Percentiles rank a stretch among this genome's conserved stretches.
These are phyloP conservation scores for Dasypus novemcinctus DNA, from an alignment of 2,113 vertebrate species.

Conservation along the genomic window DNA sequence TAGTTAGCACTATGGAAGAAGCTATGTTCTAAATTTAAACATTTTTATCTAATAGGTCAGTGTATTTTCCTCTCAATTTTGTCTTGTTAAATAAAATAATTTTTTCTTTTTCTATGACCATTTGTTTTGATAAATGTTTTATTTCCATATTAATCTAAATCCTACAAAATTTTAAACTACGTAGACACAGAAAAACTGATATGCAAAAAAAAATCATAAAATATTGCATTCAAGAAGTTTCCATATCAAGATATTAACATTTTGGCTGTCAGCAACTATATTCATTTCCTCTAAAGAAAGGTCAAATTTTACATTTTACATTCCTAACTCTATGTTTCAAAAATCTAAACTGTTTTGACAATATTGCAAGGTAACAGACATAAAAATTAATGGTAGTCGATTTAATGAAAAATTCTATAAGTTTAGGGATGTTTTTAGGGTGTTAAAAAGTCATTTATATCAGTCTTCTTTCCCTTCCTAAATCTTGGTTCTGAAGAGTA, in stretches of 20 bases:
- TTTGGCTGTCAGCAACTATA: background rate
- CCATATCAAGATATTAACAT: background rate
- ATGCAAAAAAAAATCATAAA: background rate
- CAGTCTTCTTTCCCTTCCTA: background rate
- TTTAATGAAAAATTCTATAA: background rate
- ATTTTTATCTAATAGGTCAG: background rate
- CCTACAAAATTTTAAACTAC: background rate
- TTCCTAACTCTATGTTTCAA: background rate
- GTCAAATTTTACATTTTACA: slow-evolving; percentile 11
- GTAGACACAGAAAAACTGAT: background rate
- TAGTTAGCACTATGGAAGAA: background rate
- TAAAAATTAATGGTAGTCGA: background rate
- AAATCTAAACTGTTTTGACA: background rate
- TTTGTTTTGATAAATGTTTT: background rate
- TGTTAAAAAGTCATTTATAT: background rate
- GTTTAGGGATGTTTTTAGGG: background rate
- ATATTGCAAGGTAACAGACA: background rate
- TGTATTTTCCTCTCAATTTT: background rate
- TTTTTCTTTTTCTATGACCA: background rate
- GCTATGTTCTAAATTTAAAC: background rate
- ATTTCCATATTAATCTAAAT: background rate
- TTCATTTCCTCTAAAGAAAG: background rate
- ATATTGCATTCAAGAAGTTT: background rate
- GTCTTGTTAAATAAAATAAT: background rate
- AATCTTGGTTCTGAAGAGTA: background rate